A percentile compares a stretch with the other conserved stretches of the same genome.
These are phyloP conservation scores for Cydia splendana DNA, from an alignment of 1,140 invertebrate genomes.

Conservation along the genomic window DNA sequence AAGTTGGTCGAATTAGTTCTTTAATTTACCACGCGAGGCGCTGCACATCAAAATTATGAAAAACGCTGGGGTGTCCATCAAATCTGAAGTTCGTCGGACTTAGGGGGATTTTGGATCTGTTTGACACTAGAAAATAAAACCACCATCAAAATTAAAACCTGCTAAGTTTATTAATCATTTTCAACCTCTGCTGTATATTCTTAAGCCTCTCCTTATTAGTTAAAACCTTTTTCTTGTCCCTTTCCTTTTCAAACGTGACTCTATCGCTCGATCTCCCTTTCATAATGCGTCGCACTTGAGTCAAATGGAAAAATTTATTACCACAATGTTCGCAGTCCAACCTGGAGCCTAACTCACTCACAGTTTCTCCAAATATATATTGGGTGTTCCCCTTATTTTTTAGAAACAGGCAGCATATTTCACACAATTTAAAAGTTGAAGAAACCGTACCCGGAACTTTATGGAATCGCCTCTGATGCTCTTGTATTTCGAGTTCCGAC, in stretches of 20 bases:
- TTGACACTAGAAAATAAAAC: background rate
- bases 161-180: slow-evolving; percentile 32
- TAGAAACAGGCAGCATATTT: slow-evolving; percentile 39
- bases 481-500: background rate
- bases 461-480: background rate
- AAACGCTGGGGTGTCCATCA: no score
- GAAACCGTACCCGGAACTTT: background rate
- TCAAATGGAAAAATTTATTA: slow-evolving; percentile 41
- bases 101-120: no score
- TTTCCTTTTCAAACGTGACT: slow-evolving; percentile 36
- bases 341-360: slow-evolving; percentile 31
- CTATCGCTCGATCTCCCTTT: slow-evolving; percentile 21
- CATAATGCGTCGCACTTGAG: slow-evolving; percentile 34
- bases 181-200: slow-evolving; percentile 31
- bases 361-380: slow-evolving; percentile 33
- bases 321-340: slow-evolving; percentile 37
- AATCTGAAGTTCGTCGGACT: no score
- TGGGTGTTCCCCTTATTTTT: slow-evolving; percentile 32
- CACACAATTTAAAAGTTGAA: slow-evolving; percentile 36
- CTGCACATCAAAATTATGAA: no score
- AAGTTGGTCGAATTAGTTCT: no score
- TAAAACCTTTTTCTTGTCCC: slow-evolving; percentile 13
- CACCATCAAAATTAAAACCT: slow-evolving; percentile 10
- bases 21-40: no score
- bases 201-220: slow-evolving; percentile 32